A percentile compares a stretch with the other conserved stretches of the same genome.
These are phyloP conservation scores for Zosterops borbonicus DNA, from an alignment of 2,113 vertebrate genomes.

Conservation along the genomic window DNA sequence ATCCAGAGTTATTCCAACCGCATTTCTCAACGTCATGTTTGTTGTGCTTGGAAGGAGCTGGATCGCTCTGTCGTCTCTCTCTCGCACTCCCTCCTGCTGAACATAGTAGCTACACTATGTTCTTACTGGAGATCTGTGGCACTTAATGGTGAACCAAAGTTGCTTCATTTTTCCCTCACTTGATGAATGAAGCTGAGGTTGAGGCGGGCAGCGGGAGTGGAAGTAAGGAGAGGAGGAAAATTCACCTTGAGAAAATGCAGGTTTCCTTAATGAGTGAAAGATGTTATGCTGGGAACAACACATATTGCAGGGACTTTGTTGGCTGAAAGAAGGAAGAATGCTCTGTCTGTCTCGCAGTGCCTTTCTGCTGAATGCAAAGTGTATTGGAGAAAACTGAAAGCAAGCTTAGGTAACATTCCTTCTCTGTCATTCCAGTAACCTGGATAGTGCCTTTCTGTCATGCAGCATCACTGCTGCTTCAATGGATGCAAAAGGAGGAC, in stretches of 20 bases:
- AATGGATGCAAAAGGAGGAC: background rate
- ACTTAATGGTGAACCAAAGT: constrained; percentile 12
- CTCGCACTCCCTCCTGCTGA: constrained; percentile 12
- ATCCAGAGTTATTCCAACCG: background rate
- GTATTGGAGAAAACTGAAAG: background rate
- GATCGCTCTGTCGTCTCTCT: background rate
- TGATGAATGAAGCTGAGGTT: constrained; percentile 42
- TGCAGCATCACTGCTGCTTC: background rate
- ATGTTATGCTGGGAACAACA: background rate
- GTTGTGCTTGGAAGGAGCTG: constrained; percentile 63
- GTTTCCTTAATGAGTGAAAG: background rate
- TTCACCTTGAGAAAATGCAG: constrained; percentile 30
- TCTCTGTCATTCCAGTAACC: background rate
- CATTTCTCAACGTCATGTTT: constrained; percentile 57
- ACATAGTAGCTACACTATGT: constrained; percentile 57
- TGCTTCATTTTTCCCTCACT: background rate
- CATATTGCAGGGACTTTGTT: background rate
- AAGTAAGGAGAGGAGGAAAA: constrained; percentile 8
- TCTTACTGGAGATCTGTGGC: background rate
- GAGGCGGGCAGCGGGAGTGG: background rate
- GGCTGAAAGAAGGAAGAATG: background rate
- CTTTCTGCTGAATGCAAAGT: background rate
- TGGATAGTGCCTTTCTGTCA: background rate
- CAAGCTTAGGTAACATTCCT: background rate
- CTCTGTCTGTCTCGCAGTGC: background rate